Conservation (phyloP, 2,888 invertebrate species). For the Synanthedon andrenaeformis region DNA sequence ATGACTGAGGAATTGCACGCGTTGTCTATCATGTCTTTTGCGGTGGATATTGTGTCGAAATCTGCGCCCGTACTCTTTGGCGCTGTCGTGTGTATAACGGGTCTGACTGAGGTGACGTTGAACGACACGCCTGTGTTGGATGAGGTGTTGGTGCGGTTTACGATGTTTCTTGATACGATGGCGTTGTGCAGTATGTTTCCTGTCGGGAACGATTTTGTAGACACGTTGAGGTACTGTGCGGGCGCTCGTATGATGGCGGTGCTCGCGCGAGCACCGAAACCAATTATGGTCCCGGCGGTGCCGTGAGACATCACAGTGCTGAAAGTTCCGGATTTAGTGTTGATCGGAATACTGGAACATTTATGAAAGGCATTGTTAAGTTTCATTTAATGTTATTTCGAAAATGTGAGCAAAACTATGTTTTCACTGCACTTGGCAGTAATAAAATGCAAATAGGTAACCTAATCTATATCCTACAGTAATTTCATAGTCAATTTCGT, state of each 20-base stretch:
- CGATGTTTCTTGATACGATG: slow-evolving; percentile 59
- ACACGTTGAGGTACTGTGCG: slow-evolving; percentile 57
- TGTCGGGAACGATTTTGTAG: slow-evolving; percentile 60
- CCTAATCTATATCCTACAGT: too few species aligned
- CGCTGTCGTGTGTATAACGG: slow-evolving; percentile 38
- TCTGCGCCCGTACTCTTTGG: slow-evolving; percentile 48
- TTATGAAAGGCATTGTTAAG: background rate
- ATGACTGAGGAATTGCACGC: slow-evolving; percentile 65
- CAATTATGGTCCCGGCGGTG: slow-evolving; percentile 57
- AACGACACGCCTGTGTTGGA: slow-evolving; percentile 46
- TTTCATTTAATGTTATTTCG: too few species aligned
- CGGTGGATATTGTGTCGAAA: slow-evolving; percentile 55
- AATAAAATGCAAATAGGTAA: too few species aligned
- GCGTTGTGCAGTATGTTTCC: slow-evolving; percentile 66
- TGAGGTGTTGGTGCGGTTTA: slow-evolving; percentile 37
- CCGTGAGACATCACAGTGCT: slow-evolving; percentile 65
- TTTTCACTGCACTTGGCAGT: too few species aligned
- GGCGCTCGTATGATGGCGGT: slow-evolving; percentile 51
- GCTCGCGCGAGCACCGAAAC: slow-evolving; percentile 53
- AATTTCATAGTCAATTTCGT: too few species aligned
- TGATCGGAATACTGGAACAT: slow-evolving; percentile 47
- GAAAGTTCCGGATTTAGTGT: slow-evolving; percentile 52
- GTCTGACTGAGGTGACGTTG: slow-evolving; percentile 47
- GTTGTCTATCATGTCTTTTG: slow-evolving; percentile 65
- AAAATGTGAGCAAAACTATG: too few species aligned